phyloP scores from a whole-genome alignment of 2,888 invertebrate species.

The Sthenelais limicola region DNA sequence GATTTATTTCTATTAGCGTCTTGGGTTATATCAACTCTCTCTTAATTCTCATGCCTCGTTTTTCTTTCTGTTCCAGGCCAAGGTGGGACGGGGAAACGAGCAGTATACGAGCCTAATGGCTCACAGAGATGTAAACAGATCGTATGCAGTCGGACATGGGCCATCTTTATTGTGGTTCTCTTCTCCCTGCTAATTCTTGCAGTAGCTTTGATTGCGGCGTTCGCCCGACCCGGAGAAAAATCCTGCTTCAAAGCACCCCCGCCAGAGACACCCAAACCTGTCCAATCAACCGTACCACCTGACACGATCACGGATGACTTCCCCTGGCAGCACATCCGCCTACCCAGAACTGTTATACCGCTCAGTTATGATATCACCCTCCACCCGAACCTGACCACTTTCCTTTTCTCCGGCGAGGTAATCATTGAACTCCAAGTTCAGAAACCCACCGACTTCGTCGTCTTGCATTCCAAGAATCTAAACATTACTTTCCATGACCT shows the following conservation, averaged over 20 bases:
- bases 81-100: constrained; percentile 74
- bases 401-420: constrained; percentile 85
- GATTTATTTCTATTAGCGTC: too few species aligned
- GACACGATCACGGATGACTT: constrained; percentile 64
- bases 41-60: too few species aligned
- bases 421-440: constrained; percentile 59
- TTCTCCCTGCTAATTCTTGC: constrained; percentile 60
- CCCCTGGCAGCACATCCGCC: constrained; percentile 69
- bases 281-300: constrained; percentile 42
- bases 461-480: constrained; percentile 69
- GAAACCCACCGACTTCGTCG: constrained; percentile 65
- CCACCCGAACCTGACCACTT: constrained; percentile 92
- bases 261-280: neutral
- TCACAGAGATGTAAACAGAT: constrained; percentile 70
- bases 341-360: constrained; percentile 67
- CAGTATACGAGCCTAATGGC: constrained; percentile 82
- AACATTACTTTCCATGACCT: constrained; percentile 54
- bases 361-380: constrained; percentile 90
- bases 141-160: constrained; percentile 74
- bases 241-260: constrained; percentile 9
- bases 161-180: constrained; percentile 80
- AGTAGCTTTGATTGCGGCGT: constrained; percentile 89
- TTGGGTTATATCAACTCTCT: too few species aligned
- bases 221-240: constrained; percentile 81
- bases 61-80: constrained; percentile 38